Percentiles rank a stretch among this genome's conserved stretches.
These are phyloP conservation scores for Invenusta paracnida DNA, from an alignment of 2,888 invertebrate genomes.

Conservation along the genomic window DNA sequence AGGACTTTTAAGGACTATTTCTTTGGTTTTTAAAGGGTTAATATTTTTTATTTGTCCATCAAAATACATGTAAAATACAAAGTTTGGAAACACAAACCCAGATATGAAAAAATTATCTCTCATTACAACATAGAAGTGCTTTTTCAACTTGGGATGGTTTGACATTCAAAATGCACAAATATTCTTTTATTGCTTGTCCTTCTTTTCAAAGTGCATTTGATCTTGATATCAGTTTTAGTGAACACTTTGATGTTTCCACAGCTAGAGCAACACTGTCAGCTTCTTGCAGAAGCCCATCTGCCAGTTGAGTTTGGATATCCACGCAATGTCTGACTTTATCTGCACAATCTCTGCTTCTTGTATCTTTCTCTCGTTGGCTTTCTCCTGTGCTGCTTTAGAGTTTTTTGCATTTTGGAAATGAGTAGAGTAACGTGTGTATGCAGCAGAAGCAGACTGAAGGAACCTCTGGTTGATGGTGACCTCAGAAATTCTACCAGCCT, in stretches of 20 bases:
- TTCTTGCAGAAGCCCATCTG: slow-evolving; percentile 10
- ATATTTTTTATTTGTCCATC: too few species aligned
- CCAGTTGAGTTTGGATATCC: background rate
- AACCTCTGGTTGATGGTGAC: slow-evolving; percentile 15
- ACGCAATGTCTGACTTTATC: slow-evolving; percentile 1
- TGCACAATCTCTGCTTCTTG: background rate
- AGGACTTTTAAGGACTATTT: too few species aligned
- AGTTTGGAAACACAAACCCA: too few species aligned
- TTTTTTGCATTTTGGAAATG: slow-evolving; percentile 4
- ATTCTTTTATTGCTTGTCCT: background rate
- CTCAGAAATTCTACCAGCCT: background rate
- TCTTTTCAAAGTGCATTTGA: background rate
- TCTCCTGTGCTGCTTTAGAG: background rate
- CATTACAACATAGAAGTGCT: background rate
- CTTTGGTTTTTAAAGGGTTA: too few species aligned
- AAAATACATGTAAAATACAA: too few species aligned
- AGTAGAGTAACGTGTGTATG: slow-evolving; percentile 3
- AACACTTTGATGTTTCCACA: background rate
- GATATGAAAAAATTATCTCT: too few species aligned
- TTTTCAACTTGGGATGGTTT: background rate
- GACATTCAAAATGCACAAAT: background rate
- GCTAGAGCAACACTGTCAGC: background rate
- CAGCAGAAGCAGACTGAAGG: slow-evolving; percentile 7
- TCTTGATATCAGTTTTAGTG: background rate
- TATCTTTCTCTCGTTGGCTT: background rate